These are phyloP conservation scores for Sebastes iracundus DNA, from an alignment of 2,797 vertebrate genomes.

Conservation along the genomic window DNA sequence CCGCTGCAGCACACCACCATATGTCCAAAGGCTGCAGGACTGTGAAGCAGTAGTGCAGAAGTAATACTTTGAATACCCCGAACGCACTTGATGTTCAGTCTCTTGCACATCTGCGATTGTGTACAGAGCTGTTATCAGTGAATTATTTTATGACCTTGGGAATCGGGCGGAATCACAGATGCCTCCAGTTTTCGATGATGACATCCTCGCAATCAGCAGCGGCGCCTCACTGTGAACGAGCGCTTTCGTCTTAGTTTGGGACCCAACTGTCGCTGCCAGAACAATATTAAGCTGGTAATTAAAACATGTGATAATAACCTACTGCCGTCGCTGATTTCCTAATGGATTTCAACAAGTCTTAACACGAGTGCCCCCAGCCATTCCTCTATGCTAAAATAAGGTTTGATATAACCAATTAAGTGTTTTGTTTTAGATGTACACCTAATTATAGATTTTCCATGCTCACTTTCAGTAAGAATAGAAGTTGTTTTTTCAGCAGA, in stretches of 20 bases:
- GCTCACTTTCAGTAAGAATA: constrained; percentile 22
- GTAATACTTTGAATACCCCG: constrained; percentile 70
- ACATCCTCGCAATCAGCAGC: constrained; percentile 52
- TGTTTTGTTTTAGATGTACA: constrained; percentile 40
- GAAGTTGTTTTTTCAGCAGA: constrained; percentile 16
- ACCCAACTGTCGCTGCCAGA: constrained; percentile 48
- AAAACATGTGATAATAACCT: constrained; percentile 67
- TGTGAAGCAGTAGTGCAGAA: constrained; percentile 69
- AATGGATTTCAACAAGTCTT: constrained; percentile 64
- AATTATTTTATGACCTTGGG: constrained; percentile 75
- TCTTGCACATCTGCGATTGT: constrained; percentile 73
- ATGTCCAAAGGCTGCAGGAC: constrained; percentile 63
- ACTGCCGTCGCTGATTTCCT: constrained; percentile 58
- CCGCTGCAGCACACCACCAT: constrained; percentile 59
- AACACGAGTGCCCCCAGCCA: constrained; percentile 33
- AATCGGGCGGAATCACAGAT: constrained; percentile 65
- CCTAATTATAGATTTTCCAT: constrained; percentile 46
- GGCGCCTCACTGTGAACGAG: constrained; percentile 37
- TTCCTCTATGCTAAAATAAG: constrained; percentile 25
- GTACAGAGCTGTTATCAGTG: constrained; percentile 65
- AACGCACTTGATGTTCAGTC: constrained; percentile 66
- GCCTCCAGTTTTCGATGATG: constrained; percentile 50
- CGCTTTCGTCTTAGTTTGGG: constrained; percentile 26
- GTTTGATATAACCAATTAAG: constrained; percentile 19
- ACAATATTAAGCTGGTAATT: constrained; percentile 68